These are phyloP conservation scores for Urocitellus parryii DNA, from an alignment of 2,113 vertebrate genomes.

Conservation along the genomic window DNA sequence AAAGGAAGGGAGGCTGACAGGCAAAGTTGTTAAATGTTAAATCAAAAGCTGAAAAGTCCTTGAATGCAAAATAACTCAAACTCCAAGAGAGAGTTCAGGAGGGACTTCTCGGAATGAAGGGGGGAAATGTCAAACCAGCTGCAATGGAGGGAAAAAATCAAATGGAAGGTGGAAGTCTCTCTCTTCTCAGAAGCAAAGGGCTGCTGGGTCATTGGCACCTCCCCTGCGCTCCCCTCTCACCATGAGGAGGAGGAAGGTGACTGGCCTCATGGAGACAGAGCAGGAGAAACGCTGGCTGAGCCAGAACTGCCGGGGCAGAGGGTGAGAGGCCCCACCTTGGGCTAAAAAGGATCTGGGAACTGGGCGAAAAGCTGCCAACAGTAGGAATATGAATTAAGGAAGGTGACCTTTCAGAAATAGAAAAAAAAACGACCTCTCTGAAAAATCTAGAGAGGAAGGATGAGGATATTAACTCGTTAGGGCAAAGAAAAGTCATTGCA, in stretches of 20 bases:
- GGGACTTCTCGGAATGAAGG: conserved; percentile 37
- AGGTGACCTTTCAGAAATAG: conserved; percentile 71
- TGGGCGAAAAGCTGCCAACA: conserved; percentile 45
- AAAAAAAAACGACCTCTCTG: conserved; percentile 55
- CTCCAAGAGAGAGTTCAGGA: conserved; percentile 63
- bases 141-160: conserved; percentile 57
- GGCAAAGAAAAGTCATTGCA: neutral
- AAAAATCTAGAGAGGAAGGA: conserved; percentile 57
- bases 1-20: conserved; percentile 65
- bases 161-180: neutral
- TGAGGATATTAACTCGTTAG: conserved; percentile 42
- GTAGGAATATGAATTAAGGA: conserved; percentile 57
- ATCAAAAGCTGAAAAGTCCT: conserved; percentile 79
- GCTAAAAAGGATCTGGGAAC: conserved; percentile 18
- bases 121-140: conserved; percentile 36
- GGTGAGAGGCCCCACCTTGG: neutral
- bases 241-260: conserved; percentile 45
- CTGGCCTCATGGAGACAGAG: neutral
- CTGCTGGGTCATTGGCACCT: conserved; percentile 33
- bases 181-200: conserved; percentile 12
- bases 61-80: conserved; percentile 73
- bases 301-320: neutral
- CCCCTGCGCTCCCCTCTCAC: neutral
- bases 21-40: conserved; percentile 77
- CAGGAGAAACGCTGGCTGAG: conserved; percentile 63